Conservation (phyloP, 2,888 invertebrate species). For the Pelosia muscerda region DNA sequence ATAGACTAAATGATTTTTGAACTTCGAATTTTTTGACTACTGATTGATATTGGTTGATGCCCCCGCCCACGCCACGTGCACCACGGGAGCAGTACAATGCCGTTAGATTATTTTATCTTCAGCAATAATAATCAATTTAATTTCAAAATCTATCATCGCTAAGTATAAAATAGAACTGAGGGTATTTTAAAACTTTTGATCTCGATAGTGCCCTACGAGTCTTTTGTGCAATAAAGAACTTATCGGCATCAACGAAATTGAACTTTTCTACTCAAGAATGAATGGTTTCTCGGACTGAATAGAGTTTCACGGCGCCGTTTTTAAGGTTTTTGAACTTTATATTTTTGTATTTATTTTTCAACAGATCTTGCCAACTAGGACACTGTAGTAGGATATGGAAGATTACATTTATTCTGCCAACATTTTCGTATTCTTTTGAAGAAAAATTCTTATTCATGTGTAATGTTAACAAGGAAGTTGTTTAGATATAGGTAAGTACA, state of each 20-base stretch:
- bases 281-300: slow-evolving; percentile 24
- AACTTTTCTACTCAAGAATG: slow-evolving; percentile 24
- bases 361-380: slow-evolving; percentile 32
- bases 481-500: not conserved
- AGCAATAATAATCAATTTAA: no score
- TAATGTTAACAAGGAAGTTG: not conserved
- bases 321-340: slow-evolving; percentile 18
- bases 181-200: slow-evolving; percentile 10
- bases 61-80: no score
- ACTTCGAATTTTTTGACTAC: no score
- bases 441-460: slow-evolving; percentile 13
- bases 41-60: no score
- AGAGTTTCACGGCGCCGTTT: slow-evolving; percentile 10
- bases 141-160: no score
- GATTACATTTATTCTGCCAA: slow-evolving; percentile 40
- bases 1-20: no score
- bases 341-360: slow-evolving; percentile 21
- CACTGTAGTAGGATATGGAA: slow-evolving; percentile 19
- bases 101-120: no score
- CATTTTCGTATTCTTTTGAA: slow-evolving; percentile 12
- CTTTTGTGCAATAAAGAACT: slow-evolving; percentile 18
- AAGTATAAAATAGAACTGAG: slow-evolving; percentile 10
- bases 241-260: slow-evolving; percentile 25
- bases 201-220: not conserved
- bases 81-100: no score